phyloP scores from a whole-genome alignment of 2,797 vertebrate species.

The Nannoperca obscura region DNA sequence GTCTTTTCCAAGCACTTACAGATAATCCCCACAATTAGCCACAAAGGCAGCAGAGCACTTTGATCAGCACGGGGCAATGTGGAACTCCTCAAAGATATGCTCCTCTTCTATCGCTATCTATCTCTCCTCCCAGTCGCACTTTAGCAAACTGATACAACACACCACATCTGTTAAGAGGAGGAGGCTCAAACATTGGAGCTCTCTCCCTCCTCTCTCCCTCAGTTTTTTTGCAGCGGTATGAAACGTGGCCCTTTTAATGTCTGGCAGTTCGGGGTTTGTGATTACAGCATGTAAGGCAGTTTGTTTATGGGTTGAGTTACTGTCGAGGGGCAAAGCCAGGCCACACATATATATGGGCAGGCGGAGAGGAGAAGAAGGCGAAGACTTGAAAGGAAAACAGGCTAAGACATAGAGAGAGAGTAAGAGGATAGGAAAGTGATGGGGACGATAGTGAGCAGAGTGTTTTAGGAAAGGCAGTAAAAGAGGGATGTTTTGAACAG shows the following conservation, averaged over 20 bases:
- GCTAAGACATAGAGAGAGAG: conserved; percentile 27
- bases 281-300: conserved; percentile 95
- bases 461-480: conserved; percentile 38
- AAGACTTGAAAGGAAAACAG: conserved; percentile 59
- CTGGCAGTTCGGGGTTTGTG: conserved; percentile 89
- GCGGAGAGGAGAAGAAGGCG: conserved; percentile 62
- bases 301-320: conserved; percentile 96
- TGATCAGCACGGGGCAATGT: conserved; percentile 83
- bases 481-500: conserved; percentile 45
- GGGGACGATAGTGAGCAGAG: conserved; percentile 48
- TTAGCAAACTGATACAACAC: conserved; percentile 88
- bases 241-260: conserved; percentile 94
- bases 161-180: conserved; percentile 86
- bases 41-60: conserved; percentile 83
- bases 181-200: conserved; percentile 81
- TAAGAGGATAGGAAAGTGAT: conserved; percentile 47
- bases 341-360: conserved; percentile 91
- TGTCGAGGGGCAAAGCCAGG: conserved; percentile 94
- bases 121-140: conserved; percentile 69
- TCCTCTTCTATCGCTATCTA: conserved; percentile 68
- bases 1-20: conserved; percentile 83
- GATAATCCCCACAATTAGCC: conserved; percentile 89
- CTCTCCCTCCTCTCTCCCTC: conserved; percentile 61
- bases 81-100: conserved; percentile 82
- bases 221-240: conserved; percentile 75